These are phyloP conservation scores for Sipha flava DNA, from an alignment of 1,140 invertebrate species.

Conservation along the genomic window DNA sequence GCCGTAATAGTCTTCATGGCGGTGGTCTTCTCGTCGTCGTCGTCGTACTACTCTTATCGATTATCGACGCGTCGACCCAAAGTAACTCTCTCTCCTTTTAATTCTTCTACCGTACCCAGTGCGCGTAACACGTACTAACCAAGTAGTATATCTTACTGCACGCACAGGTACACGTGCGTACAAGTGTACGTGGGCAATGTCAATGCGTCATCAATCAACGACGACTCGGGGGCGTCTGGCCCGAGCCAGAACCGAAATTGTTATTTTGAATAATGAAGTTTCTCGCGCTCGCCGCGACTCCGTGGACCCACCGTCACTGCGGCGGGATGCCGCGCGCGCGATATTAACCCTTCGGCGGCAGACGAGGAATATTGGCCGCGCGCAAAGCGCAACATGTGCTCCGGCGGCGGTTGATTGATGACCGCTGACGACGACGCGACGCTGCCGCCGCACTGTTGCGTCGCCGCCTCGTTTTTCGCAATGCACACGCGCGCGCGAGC, in stretches of 20 bases:
- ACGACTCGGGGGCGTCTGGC: neutral
- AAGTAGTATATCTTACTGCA: neutral
- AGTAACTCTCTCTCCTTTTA: too few relatives aligned
- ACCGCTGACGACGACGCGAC: neutral
- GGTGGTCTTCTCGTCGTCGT: conserved; percentile 1
- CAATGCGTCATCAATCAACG: conserved; percentile 3
- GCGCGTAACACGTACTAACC: too few relatives aligned
- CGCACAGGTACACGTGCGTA: neutral
- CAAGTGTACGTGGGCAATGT: neutral
- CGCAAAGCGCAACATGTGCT: conserved; percentile 7
- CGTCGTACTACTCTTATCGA: too few relatives aligned
- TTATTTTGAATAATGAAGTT: conserved; percentile 30
- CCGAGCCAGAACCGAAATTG: neutral
- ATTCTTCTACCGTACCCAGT: too few relatives aligned
- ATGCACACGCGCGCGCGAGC: neutral
- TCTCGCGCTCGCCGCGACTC: neutral
- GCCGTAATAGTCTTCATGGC: too few relatives aligned
- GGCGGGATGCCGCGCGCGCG: neutral
- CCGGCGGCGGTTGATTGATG: conserved; percentile 5
- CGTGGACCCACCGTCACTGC: neutral
- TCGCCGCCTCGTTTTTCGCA: neutral
- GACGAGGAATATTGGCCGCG: neutral
- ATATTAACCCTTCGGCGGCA: conserved; percentile 17
- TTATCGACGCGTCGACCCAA: neutral
- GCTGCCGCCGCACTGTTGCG: neutral